Evolutionary conservation across 2,113 vertebrate species (phyloP), one percentile per base, ranked within the genome.

Genomic region (Gobius niger): DNA sequence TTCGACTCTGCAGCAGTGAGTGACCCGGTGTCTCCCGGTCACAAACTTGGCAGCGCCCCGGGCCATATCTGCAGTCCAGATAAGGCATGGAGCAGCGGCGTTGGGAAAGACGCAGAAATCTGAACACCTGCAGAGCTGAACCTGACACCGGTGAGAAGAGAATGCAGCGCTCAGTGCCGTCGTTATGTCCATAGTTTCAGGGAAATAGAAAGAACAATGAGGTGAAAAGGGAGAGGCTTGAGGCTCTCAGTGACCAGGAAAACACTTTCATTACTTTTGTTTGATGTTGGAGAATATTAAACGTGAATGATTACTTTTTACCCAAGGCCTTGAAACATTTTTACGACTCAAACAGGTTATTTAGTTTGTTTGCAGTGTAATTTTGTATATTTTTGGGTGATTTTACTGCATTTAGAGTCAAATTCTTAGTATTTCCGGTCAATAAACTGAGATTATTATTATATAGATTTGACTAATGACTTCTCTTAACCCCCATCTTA

Each of bases 111-210:
- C 5, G 61, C 34, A 59, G 70, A 84, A 73, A 85, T 75, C 72
- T 67, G 70, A 83, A 82, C 77, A 78, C 79, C 85, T 83, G 83
- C 71, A 71, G 69, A n/a, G 61, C 57, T 70, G 10, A 78, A 88
- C 73, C 57, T 65, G 72, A 88, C 78, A 87, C 86, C 82, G 78
- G 83, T 82, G 87, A 75, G 83, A 89, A 80, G 73, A 63, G 62
- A 47, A 47, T 47, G 44, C 57, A 46, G 41, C 41, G n/a, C 65
- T 59, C 82, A 85, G 77, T 83, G 73, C 63, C 63, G 44, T 65
- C n/a, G n/a, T 42, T 6, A 60, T 15, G 24, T 44, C 14, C 44
- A 24, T 15, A 65, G 24, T 46, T 80, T 0, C 44, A n/a, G 50
- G 44, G 24, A 15, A n/a, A 54, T 64, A 76, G 72, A 62, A 56